A percentile compares a stretch with the other conserved stretches of the same genome.
phyloP scores from a whole-genome alignment of 1,140 invertebrate genomes.

The Trichoplusia ni region DNA sequence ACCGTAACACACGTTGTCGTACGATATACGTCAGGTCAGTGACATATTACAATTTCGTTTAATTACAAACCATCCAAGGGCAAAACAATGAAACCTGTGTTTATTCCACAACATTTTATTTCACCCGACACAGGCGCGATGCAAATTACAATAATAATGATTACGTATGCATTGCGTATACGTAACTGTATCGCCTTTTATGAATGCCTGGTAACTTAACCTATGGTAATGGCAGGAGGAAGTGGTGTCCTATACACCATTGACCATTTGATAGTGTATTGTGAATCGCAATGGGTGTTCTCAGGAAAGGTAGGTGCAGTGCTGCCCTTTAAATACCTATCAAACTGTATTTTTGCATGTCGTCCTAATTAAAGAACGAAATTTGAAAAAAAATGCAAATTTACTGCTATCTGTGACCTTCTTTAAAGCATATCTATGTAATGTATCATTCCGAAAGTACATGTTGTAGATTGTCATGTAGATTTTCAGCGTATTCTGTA shows the following conservation, averaged over 20 bases:
- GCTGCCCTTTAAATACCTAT: neutral
- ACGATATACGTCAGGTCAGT: neutral
- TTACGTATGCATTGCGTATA: conserved; percentile 62
- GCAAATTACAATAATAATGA: conserved; percentile 64
- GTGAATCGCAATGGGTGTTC: conserved; percentile 42
- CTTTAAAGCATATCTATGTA: neutral
- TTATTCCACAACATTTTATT: conserved; percentile 1
- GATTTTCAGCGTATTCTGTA: too few species aligned
- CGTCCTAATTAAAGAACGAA: too few species aligned
- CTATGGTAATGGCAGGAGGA: conserved; percentile 42
- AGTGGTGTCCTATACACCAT: conserved; percentile 42
- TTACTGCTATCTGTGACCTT: neutral
- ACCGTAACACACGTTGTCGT: neutral
- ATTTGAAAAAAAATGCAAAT: too few species aligned
- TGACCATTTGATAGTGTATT: conserved; percentile 36
- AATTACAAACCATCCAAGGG: conserved; percentile 11
- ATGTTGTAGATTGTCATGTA: too few species aligned
- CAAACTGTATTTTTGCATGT: neutral
- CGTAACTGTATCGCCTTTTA: conserved; percentile 70
- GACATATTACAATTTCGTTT: neutral
- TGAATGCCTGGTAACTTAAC: conserved; percentile 43
- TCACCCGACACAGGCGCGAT: conserved; percentile 43
- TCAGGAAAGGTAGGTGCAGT: conserved; percentile 40
- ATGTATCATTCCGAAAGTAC: neutral
- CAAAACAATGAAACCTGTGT: conserved; percentile 16